These are phyloP conservation scores for Andrena cerasifolii DNA, from an alignment of 1,140 invertebrate genomes.

Conservation along the genomic window DNA sequence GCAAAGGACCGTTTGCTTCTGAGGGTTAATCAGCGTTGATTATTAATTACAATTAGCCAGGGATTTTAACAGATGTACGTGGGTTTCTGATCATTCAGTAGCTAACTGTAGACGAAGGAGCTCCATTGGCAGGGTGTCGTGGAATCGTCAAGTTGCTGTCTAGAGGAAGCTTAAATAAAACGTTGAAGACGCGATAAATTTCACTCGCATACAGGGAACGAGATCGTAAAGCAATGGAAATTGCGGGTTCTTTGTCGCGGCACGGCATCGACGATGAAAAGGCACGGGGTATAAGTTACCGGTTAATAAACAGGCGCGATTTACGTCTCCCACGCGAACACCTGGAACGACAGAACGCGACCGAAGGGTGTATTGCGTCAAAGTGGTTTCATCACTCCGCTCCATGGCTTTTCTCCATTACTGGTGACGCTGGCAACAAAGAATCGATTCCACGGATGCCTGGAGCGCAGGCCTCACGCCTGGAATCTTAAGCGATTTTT, in stretches of 20 bases:
- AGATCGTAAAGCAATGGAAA: not conserved
- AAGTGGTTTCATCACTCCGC: slow-evolving; percentile 63
- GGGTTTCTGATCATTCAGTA: no score
- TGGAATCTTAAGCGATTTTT: slow-evolving; percentile 50
- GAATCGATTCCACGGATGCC: slow-evolving; percentile 54
- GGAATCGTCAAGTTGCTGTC: no score
- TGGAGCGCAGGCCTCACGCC: slow-evolving; percentile 16
- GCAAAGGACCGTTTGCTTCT: not conserved
- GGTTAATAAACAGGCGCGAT: slow-evolving; percentile 47
- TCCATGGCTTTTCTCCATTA: slow-evolving; percentile 29
- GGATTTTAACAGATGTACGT: no score
- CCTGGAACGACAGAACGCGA: slow-evolving; percentile 59
- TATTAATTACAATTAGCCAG: no score
- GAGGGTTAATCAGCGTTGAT: no score
- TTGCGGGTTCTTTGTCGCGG: not conserved
- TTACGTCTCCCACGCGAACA: slow-evolving; percentile 59
- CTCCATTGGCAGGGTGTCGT: no score
- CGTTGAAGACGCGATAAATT: slow-evolving; percentile 12
- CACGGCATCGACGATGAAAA: not conserved
- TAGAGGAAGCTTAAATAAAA: no score
- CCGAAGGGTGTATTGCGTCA: slow-evolving; percentile 64
- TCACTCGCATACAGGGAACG: not conserved
- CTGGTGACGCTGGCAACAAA: slow-evolving; percentile 50
- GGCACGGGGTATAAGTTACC: slow-evolving; percentile 40
- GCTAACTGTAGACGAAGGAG: no score